A percentile compares a stretch with the other conserved stretches of the same genome.
Evolutionary conservation across 2,888 invertebrate species (phyloP).

Genomic region (Pachydiplax longipennis): DNA sequence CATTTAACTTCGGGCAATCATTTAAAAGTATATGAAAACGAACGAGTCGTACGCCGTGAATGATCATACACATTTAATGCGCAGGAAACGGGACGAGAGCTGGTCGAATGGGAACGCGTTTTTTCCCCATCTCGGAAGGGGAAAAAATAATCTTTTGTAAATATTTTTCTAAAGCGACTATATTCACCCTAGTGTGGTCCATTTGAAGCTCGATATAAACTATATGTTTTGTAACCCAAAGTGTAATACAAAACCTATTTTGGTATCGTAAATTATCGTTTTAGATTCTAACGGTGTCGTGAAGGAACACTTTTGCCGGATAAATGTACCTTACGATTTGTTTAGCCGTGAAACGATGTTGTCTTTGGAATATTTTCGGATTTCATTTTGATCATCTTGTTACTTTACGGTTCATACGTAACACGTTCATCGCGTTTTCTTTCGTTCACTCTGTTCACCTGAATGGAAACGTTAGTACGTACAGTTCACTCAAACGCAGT

Average conservation of each 20-base stretch:
- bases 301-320: background rate
- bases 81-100: background rate
- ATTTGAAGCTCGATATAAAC: background rate
- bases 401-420: background rate
- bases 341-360: background rate
- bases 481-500: too few species aligned
- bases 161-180: constrained; percentile 25
- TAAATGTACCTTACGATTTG: background rate
- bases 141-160: constrained; percentile 38
- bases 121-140: background rate
- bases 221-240: constrained; percentile 24
- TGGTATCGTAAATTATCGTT: constrained; percentile 14
- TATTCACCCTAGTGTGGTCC: constrained; percentile 7
- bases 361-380: background rate
- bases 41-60: background rate
- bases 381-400: background rate
- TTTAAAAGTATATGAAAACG: background rate
- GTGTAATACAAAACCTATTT: constrained; percentile 36
- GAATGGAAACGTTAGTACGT: too few species aligned
- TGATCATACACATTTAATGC: background rate
- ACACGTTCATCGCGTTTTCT: background rate
- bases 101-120: background rate
- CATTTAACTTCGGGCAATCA: constrained; percentile 15
- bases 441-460: background rate
- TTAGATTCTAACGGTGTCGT: background rate